phyloP scores from a whole-genome alignment of 1,140 invertebrate species.

The Asobara japonica region DNA sequence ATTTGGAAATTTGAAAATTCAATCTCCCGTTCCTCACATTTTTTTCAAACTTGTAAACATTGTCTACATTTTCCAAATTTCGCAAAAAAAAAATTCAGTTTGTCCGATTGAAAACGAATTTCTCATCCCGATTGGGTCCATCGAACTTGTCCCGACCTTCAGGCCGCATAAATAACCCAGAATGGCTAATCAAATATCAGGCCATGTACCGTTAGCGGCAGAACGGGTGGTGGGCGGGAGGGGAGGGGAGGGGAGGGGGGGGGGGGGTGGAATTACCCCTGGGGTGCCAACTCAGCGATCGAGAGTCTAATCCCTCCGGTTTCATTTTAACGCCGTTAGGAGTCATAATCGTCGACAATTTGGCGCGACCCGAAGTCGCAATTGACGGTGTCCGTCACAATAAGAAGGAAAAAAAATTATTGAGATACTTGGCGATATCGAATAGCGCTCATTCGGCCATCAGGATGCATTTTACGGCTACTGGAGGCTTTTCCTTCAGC shows the following conservation, averaged over 20 bases:
- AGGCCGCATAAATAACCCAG: constrained; percentile 49
- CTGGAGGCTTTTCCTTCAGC: neutral
- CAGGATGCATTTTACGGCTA: neutral
- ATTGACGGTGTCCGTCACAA: neutral
- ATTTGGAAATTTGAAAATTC: too few relatives aligned
- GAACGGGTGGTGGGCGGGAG: too few relatives aligned
- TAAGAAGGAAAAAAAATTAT: neutral
- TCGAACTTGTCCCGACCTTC: constrained; percentile 30
- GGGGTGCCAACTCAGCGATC: constrained; percentile 28
- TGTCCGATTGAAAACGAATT: too few relatives aligned
- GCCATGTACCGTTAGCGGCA: too few relatives aligned
- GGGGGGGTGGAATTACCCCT: constrained; percentile 25
- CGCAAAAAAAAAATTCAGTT: too few relatives aligned
- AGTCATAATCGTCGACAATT: constrained; percentile 31
- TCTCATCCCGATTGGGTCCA: neutral
- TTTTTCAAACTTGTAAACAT: too few relatives aligned
- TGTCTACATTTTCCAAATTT: too few relatives aligned
- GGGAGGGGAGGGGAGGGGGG: neutral
- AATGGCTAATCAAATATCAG: constrained; percentile 35
- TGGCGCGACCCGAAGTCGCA: neutral
- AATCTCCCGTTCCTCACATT: too few relatives aligned
- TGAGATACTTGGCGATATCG: neutral
- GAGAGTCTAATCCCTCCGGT: constrained; percentile 5
- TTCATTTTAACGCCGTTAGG: neutral
- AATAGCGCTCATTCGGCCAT: constrained; percentile 3